Evolutionary conservation across 1,140 invertebrate species (phyloP).

Genomic region (Ctenoplectra terminalis): DNA sequence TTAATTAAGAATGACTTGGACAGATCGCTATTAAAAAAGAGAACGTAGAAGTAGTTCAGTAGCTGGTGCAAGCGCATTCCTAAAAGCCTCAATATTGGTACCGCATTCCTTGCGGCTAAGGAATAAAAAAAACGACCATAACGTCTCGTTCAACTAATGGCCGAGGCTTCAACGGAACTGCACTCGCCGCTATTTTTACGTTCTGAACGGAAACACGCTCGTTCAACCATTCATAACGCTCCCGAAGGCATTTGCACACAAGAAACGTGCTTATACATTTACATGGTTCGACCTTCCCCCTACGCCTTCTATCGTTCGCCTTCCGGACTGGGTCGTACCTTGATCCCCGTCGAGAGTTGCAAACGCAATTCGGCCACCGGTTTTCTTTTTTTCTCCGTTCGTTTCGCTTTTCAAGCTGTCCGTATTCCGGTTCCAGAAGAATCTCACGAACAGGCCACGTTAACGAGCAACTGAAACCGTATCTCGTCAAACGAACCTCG

Average conservation of each 20-base stretch:
- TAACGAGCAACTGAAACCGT: conserved; percentile 53
- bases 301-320: background rate
- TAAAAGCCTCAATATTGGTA: background rate
- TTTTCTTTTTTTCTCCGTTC: background rate
- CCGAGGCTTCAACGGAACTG: background rate
- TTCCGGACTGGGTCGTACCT: background rate
- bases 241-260: conserved; percentile 32
- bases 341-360: background rate
- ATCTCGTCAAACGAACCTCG: conserved; percentile 10
- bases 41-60: background rate
- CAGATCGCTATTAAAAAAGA: background rate
- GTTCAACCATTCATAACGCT: conserved; percentile 62
- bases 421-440: background rate
- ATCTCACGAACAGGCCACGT: background rate
- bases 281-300: conserved; percentile 6
- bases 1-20: background rate
- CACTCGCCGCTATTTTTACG: conserved; percentile 50
- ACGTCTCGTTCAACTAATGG: conserved; percentile 44
- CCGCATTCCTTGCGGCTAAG: conserved; percentile 32
- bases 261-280: conserved; percentile 21
- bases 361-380: conserved; percentile 18
- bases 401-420: background rate
- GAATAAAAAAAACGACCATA: conserved; percentile 34
- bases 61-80: background rate
- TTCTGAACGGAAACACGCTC: conserved; percentile 46